A percentile compares a stretch with the other conserved stretches of the same genome.
phyloP scores from a whole-genome alignment of 2,797 vertebrate genomes.

The Myiotriccus ornatus region DNA sequence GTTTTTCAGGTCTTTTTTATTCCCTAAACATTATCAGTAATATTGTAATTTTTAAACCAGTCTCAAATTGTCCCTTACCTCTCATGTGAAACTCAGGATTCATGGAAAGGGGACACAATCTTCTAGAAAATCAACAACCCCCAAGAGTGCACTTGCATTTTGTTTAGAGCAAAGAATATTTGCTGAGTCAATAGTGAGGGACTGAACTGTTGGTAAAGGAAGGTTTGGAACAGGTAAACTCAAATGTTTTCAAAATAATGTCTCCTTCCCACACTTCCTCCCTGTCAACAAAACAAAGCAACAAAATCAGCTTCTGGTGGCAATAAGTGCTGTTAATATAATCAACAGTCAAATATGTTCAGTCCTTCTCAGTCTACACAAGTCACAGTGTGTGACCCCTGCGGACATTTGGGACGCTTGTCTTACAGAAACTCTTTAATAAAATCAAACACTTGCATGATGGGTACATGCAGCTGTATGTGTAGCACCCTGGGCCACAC shows the following conservation, averaged over 20 bases:
- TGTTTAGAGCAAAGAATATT: not conserved
- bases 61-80: not conserved
- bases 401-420: not conserved
- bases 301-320: not conserved
- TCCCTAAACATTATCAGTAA: not conserved
- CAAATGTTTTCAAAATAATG: not conserved
- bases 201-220: not conserved
- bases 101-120: not conserved
- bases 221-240: not conserved
- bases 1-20: not conserved
- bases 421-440: not conserved
- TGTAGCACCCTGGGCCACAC: not conserved
- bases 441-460: not conserved
- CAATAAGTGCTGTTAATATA: not conserved
- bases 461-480: not conserved
- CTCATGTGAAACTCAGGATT: not conserved
- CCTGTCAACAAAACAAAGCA: not conserved
- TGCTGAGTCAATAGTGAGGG: not conserved
- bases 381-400: not conserved
- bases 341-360: not conserved
- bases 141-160: not conserved
- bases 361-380: not conserved
- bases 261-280: not conserved
- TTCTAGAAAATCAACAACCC: not conserved
- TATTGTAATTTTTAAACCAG: not conserved